phyloP scores from a whole-genome alignment of 2,113 vertebrate species.

The Lipophrys pholis region DNA sequence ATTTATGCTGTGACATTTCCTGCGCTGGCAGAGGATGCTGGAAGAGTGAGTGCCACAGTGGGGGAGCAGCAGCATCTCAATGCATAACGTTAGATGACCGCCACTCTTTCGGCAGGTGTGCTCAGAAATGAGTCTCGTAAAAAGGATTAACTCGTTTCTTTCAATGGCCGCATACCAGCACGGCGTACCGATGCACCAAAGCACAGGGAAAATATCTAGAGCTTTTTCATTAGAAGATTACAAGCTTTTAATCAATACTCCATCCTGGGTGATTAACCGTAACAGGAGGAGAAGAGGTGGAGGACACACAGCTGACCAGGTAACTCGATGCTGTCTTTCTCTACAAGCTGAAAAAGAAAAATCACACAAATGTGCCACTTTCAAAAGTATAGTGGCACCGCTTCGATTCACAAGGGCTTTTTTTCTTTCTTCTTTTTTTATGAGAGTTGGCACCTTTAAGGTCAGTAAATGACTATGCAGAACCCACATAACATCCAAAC shows the following conservation, averaged over 20 bases:
- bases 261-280: slow-evolving; percentile 48
- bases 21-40: slow-evolving; percentile 4
- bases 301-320: background rate
- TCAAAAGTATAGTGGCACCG: background rate
- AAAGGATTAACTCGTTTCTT: slow-evolving; percentile 4
- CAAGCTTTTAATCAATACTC: slow-evolving; percentile 49
- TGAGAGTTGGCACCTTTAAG: slow-evolving; percentile 36
- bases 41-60: slow-evolving; percentile 17
- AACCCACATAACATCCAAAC: slow-evolving; percentile 32
- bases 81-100: slow-evolving; percentile 32
- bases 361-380: background rate
- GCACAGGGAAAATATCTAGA: slow-evolving; percentile 33
- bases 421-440: background rate
- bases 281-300: slow-evolving; percentile 37
- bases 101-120: slow-evolving; percentile 4
- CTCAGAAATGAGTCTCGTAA: slow-evolving; percentile 22
- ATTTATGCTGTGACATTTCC: slow-evolving; percentile 64
- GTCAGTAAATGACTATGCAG: slow-evolving; percentile 22
- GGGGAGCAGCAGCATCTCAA: slow-evolving; percentile 27
- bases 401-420: slow-evolving; percentile 30
- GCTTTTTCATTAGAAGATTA: slow-evolving; percentile 47
- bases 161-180: background rate
- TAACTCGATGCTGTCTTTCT: slow-evolving; percentile 12
- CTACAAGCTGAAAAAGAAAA: slow-evolving; percentile 26
- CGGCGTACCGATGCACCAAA: background rate